Evolutionary conservation across 2,888 invertebrate species (phyloP).

Genomic region (Mythimna vitellina): DNA sequence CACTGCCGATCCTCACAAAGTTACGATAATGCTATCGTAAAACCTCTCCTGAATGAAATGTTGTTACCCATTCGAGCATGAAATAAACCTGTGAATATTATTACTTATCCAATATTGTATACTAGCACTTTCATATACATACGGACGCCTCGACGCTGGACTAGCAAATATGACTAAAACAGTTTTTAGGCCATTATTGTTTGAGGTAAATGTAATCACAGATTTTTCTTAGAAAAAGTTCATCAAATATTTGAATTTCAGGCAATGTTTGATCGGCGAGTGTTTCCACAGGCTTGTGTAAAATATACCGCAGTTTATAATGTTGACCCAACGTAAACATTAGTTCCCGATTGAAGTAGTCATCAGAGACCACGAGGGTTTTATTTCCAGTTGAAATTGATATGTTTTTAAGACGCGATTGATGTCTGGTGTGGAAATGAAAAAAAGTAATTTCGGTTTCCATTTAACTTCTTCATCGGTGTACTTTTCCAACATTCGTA

Average conservation of each 20-base stretch:
- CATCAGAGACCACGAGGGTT: constrained; percentile 16
- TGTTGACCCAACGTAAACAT: constrained; percentile 44
- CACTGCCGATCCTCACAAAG: neutral
- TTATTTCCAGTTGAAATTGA: constrained; percentile 27
- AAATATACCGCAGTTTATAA: constrained; percentile 35
- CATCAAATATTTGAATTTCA: constrained; percentile 17
- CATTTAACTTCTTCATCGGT: constrained; percentile 7
- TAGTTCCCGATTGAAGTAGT: constrained; percentile 18
- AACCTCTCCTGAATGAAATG: constrained; percentile 4
- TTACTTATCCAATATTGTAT: constrained; percentile 4
- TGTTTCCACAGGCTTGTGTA: constrained; percentile 41
- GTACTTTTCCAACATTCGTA: constrained; percentile 4
- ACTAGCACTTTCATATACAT: neutral
- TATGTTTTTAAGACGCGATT: constrained; percentile 17
- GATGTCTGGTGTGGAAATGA: constrained; percentile 2
- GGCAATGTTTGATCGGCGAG: constrained; percentile 15
- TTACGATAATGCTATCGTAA: constrained; percentile 21
- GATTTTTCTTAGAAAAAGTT: constrained; percentile 20
- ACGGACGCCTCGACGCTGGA: neutral
- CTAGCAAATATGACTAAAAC: neutral
- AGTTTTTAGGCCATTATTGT: neutral
- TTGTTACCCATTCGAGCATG: neutral
- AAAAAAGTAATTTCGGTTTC: constrained; percentile 18
- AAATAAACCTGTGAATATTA: constrained; percentile 20
- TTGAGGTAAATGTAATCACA: neutral